These are phyloP conservation scores for Tachina grossa DNA, from an alignment of 2,888 invertebrate species.

Conservation along the genomic window DNA sequence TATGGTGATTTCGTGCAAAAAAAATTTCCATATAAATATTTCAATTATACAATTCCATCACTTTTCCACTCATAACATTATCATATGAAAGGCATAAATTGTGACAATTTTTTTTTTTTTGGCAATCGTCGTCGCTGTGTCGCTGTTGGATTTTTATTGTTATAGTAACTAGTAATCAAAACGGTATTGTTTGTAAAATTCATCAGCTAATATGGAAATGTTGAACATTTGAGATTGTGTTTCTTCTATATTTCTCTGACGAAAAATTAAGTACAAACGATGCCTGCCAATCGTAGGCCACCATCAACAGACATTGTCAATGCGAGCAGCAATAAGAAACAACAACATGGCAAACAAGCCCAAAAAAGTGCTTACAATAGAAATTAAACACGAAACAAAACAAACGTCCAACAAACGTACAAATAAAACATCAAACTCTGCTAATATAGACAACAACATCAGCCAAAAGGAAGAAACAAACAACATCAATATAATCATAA, in stretches of 20 bases:
- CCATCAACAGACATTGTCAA: slow-evolving; percentile 31
- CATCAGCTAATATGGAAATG: slow-evolving; percentile 66
- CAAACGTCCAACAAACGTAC: no score
- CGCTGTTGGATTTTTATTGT: slow-evolving; percentile 21
- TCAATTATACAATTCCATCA: slow-evolving; percentile 68
- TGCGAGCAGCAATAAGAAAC: slow-evolving; percentile 8
- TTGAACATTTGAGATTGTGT: slow-evolving; percentile 52
- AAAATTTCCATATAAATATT: slow-evolving; percentile 57
- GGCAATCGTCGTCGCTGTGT: not conserved
- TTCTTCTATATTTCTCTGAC: not conserved
- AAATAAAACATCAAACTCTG: slow-evolving; percentile 41
- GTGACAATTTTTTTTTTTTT: not conserved
- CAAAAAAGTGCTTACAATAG: slow-evolving; percentile 45
- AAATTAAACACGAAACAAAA: slow-evolving; percentile 26
- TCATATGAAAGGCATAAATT: slow-evolving; percentile 53
- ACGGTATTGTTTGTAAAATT: slow-evolving; percentile 66
- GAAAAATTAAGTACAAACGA: slow-evolving; percentile 32
- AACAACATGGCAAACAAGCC: slow-evolving; percentile 50
- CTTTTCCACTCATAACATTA: slow-evolving; percentile 57
- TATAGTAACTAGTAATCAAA: slow-evolving; percentile 13
- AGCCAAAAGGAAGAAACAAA: not conserved
- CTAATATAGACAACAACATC: slow-evolving; percentile 67
- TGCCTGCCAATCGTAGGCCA: slow-evolving; percentile 55
- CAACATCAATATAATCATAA: slow-evolving; percentile 13
- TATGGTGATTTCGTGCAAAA: not conserved